These are phyloP conservation scores for Pteropus rufus DNA, from an alignment of 2,797 vertebrate species.

Conservation along the genomic window DNA sequence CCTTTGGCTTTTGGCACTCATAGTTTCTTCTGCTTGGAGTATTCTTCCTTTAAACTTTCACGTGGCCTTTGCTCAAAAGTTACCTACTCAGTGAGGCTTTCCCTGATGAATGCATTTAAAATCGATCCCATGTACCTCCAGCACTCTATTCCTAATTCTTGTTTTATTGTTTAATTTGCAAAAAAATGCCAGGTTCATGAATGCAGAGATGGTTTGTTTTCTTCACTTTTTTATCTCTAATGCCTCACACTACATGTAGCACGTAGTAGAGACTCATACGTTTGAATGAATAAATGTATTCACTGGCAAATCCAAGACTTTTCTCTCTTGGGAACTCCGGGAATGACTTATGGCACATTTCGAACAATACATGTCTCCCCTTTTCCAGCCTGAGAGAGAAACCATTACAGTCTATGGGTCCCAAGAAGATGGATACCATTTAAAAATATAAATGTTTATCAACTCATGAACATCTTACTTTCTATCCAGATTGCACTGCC, in stretches of 20 bases:
- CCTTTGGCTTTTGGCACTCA: background rate
- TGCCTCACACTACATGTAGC: background rate
- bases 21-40: background rate
- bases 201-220: background rate
- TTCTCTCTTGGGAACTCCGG: background rate
- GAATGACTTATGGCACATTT: background rate
- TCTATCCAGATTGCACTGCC: background rate
- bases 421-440: background rate
- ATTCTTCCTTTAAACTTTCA: background rate
- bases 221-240: background rate
- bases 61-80: background rate
- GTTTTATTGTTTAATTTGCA: background rate
- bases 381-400: background rate
- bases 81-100: background rate
- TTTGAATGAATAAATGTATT: background rate
- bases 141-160: background rate
- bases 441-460: background rate
- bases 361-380: background rate
- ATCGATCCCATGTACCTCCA: background rate
- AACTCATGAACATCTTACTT: background rate
- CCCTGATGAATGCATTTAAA: background rate
- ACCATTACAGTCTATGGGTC: background rate
- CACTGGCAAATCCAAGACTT: background rate
- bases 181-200: background rate
- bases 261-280: background rate